Evolutionary conservation across 2,797 vertebrate species (phyloP), one percentile per base, ranked within the genome.

Genomic region (Sebastes dallii): DNA sequence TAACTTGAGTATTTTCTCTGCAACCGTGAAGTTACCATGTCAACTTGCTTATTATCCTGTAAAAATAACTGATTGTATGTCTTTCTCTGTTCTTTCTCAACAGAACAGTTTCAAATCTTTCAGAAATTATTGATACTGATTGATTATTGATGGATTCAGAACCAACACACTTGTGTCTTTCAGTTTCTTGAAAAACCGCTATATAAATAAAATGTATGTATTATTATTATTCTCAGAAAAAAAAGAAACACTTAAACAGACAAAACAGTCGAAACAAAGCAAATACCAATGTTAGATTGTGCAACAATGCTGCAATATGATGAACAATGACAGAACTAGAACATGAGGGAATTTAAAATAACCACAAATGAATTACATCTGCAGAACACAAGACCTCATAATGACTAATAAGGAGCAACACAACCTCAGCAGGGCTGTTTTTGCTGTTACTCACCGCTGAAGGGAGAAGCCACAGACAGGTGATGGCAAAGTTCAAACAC

Each of bases 401-500:
- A 46, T 46, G 42, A 46, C 16, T 42, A 29, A 66, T 32, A 66
- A 55, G 13, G 75, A 85, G 30, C 72, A 7, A 24, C 39, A 59
- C 46, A 39, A 14, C 24, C 46, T 76, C 36, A 10, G 69, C 32
- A 70, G 75, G 32, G 14, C 34, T 22, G 50, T 2, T 59, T 5
- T 59, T 5, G 9, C 54, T 42, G 55, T 27, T 66, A 95, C 93
- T 95, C 87, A 95, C 94, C 85, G 88, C 80, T 75, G 86, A 78
- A 10, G 89, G 89, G 56, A 95, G 90, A 55, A 95, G 90, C 77
- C 92, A 93, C 89, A 95, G 84, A 82, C 90, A 93, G 85, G 80
- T 90, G 87, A 95, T 82, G 86, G 84, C 86, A 92, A 94, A 93
- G 92, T 93, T 93, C 86, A 92, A 69, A 87, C 87, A 90, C 65